phyloP scores from a whole-genome alignment of 2,888 invertebrate species.

The Malacosoma neustria region DNA sequence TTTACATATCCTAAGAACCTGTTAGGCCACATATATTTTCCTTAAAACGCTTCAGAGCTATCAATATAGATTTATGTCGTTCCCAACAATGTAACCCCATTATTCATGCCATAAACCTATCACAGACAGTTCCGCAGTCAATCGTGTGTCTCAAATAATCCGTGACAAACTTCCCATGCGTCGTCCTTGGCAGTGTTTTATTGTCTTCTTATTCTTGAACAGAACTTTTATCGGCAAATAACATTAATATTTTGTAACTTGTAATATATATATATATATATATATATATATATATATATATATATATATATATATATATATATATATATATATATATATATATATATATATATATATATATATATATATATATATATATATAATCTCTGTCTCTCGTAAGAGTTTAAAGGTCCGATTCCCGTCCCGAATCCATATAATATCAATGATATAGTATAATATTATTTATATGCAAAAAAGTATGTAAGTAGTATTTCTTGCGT shows the following conservation, averaged over 20 bases:
- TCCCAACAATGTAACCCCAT: slow-evolving; percentile 5
- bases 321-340: too few relatives aligned
- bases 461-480: too few relatives aligned
- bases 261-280: background rate
- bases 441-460: too few relatives aligned
- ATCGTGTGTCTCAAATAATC: slow-evolving; percentile 31
- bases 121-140: slow-evolving; percentile 21
- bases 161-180: slow-evolving; percentile 52
- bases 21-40: too few relatives aligned
- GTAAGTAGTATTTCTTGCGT: too few relatives aligned
- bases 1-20: too few relatives aligned
- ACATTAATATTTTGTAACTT: background rate
- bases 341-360: too few relatives aligned
- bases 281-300: background rate
- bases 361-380: too few relatives aligned
- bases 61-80: background rate
- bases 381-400: too few relatives aligned
- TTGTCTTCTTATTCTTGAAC: slow-evolving; percentile 35
- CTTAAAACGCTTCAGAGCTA: background rate
- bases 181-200: slow-evolving; percentile 50
- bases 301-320: background rate
- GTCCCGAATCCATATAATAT: too few relatives aligned
- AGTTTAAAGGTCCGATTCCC: too few relatives aligned
- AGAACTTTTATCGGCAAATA: background rate
- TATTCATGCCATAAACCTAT: slow-evolving; percentile 15